These are phyloP conservation scores for Mythimna loreyi DNA, from an alignment of 2,888 invertebrate genomes.

Conservation along the genomic window DNA sequence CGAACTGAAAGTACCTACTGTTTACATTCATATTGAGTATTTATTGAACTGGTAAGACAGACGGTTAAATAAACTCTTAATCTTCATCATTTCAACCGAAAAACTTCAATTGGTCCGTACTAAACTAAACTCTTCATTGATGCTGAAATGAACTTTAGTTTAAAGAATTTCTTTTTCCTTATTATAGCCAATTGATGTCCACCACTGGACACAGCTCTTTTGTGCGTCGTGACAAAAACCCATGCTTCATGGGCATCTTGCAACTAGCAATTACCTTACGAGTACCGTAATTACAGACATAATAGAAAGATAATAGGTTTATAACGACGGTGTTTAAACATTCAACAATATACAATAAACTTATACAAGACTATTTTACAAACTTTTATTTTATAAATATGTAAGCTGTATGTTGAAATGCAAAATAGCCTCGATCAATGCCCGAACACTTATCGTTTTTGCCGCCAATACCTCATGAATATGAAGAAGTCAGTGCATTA, in stretches of 20 bases:
- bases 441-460: conserved; percentile 12
- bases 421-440: conserved; percentile 2
- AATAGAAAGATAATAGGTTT: too few species aligned
- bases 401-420: neutral
- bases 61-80: too few species aligned
- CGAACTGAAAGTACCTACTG: too few species aligned
- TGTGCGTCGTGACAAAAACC: neutral
- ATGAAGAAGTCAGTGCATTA: conserved; percentile 67
- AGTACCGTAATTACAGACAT: too few species aligned
- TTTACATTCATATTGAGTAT: too few species aligned
- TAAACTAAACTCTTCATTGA: too few species aligned
- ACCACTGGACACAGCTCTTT: neutral
- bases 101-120: too few species aligned
- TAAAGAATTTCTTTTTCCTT: neutral
- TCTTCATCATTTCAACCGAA: too few species aligned
- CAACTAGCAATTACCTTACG: neutral
- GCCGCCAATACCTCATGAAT: conserved; percentile 60
- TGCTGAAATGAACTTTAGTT: too few species aligned
- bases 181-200: neutral
- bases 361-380: neutral
- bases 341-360: neutral
- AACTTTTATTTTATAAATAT: neutral
- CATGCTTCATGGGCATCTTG: neutral
- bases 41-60: too few species aligned
- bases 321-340: too few species aligned